Evolutionary conservation across 2,113 vertebrate species (phyloP).

Genomic region (Hystrix cristata): DNA sequence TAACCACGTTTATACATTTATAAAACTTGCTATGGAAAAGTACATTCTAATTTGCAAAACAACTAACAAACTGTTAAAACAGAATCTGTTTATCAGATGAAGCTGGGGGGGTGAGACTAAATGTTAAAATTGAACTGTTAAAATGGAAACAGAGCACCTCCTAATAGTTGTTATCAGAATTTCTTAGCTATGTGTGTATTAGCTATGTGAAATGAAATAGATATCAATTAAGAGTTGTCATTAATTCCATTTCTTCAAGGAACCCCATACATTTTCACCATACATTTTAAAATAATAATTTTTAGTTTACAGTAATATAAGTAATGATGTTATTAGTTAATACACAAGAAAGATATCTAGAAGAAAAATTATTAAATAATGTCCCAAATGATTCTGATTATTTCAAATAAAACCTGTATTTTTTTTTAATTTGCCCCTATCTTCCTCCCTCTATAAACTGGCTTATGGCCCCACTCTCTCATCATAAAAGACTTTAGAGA

Average conservation of each 20-base stretch:
- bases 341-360: neutral
- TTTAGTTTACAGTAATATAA: constrained; percentile 42
- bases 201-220: constrained; percentile 41
- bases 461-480: neutral
- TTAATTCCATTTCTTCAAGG: constrained; percentile 1
- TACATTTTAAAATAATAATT: constrained; percentile 24
- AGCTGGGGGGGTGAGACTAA: neutral
- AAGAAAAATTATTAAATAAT: constrained; percentile 27
- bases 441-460: neutral
- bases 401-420: constrained; percentile 44
- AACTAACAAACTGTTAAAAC: neutral
- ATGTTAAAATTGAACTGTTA: neutral
- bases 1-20: constrained; percentile 13
- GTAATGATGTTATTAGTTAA: neutral
- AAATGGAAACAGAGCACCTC: neutral
- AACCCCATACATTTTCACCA: neutral
- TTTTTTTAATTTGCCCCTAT: constrained; percentile 33
- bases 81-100: neutral
- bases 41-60: constrained; percentile 28
- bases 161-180: constrained; percentile 4
- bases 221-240: constrained; percentile 4
- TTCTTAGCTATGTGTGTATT: neutral
- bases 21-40: constrained; percentile 37
- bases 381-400: constrained; percentile 26
- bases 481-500: neutral